A percentile compares a stretch with the other conserved stretches of the same genome.
Conservation (phyloP, 1,140 invertebrate genomes). For the Daktulosphaira vitifoliae region DNA sequence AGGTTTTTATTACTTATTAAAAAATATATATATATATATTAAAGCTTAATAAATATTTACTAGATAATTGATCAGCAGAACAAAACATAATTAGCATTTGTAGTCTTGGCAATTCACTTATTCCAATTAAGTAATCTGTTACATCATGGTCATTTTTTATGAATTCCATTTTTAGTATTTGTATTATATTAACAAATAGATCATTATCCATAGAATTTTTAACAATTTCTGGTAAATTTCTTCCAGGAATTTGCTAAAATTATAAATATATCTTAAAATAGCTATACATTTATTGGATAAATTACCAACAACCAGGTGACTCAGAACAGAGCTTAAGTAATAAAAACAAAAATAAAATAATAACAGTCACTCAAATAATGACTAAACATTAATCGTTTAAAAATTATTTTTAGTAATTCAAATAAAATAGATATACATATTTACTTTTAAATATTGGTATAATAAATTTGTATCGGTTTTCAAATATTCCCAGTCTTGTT, state of each 20-base stretch:
- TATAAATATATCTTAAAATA: too few species aligned
- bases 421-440: background rate
- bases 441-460: constrained; percentile 46
- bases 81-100: constrained; percentile 28
- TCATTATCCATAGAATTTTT: constrained; percentile 52
- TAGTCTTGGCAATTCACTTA: constrained; percentile 24
- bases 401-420: constrained; percentile 38
- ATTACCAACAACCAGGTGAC: too few species aligned
- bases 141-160: constrained; percentile 6
- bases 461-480: constrained; percentile 40
- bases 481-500: constrained; percentile 48
- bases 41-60: constrained; percentile 2
- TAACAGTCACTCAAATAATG: constrained; percentile 43
- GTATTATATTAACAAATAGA: constrained; percentile 50
- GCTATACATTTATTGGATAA: too few species aligned
- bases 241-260: constrained; percentile 50
- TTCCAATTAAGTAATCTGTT: constrained; percentile 12
- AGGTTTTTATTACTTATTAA: too few species aligned
- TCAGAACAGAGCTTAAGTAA: too few species aligned
- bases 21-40: too few species aligned
- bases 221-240: constrained; percentile 49
- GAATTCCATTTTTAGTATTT: constrained; percentile 42
- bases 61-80: background rate
- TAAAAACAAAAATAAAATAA: constrained; percentile 32
- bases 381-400: constrained; percentile 43